phyloP scores from a whole-genome alignment of 2,888 invertebrate species.

The Netelia fuscicornis region DNA sequence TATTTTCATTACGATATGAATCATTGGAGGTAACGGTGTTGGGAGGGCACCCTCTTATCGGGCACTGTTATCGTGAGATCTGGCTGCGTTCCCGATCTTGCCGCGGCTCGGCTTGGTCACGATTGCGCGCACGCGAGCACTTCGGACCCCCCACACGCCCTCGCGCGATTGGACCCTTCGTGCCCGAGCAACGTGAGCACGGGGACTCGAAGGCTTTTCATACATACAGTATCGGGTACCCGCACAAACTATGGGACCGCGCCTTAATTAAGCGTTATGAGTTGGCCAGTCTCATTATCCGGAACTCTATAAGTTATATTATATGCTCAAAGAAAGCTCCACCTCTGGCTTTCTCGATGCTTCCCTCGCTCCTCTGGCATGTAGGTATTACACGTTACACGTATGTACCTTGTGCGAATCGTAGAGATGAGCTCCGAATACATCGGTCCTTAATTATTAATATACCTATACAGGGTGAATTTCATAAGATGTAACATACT shows the following conservation, averaged over 20 bases:
- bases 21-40: slow-evolving; percentile 77
- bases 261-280: slow-evolving; percentile 85
- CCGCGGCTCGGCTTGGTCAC: slow-evolving; percentile 80
- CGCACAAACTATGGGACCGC: slow-evolving; percentile 69
- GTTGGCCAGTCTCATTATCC: slow-evolving; percentile 83
- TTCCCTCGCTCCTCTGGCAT: not conserved
- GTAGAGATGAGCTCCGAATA: too few species aligned
- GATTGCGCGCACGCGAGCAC: slow-evolving; percentile 77
- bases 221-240: slow-evolving; percentile 19
- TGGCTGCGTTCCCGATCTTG: slow-evolving; percentile 82
- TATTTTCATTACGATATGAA: slow-evolving; percentile 44
- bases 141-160: slow-evolving; percentile 72
- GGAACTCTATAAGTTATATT: slow-evolving; percentile 62
- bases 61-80: slow-evolving; percentile 83
- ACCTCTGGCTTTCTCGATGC: not conserved
- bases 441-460: too few species aligned
- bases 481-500: too few species aligned
- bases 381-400: not conserved
- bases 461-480: too few species aligned
- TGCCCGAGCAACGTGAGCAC: slow-evolving; percentile 55
- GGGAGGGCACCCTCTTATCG: slow-evolving; percentile 83
- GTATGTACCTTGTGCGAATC: too few species aligned
- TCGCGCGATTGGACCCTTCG: slow-evolving; percentile 60
- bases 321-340: not conserved
- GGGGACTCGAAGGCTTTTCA: slow-evolving; percentile 32